Conservation (phyloP, 1,140 invertebrate genomes). For the Heliconius hermathena region DNA sequence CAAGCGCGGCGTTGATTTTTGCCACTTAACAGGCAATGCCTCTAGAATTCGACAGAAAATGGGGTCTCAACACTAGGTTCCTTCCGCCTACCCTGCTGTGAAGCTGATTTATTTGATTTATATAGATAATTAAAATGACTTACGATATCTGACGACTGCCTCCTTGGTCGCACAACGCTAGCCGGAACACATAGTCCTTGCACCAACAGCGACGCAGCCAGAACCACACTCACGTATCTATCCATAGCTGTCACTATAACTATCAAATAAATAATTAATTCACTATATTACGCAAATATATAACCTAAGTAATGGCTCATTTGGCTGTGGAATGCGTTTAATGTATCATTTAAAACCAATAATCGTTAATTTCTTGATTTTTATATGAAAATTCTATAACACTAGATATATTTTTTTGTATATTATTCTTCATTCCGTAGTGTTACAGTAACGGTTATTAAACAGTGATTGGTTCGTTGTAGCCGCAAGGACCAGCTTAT, state of each 20-base stretch:
- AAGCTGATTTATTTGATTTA: too few species aligned
- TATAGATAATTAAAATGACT: slow-evolving; percentile 35
- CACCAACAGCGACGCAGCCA: slow-evolving; percentile 46
- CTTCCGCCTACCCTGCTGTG: too few species aligned
- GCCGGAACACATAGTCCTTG: slow-evolving; percentile 51
- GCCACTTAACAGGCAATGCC: too few species aligned
- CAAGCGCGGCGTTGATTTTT: too few species aligned
- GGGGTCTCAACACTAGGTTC: too few species aligned
- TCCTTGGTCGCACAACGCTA: slow-evolving; percentile 25
- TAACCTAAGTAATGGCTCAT: slow-evolving; percentile 24
- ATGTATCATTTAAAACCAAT: slow-evolving; percentile 7
- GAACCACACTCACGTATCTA: slow-evolving; percentile 39
- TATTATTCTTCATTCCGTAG: background rate
- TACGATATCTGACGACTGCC: slow-evolving; percentile 45
- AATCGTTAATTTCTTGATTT: background rate
- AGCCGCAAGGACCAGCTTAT: slow-evolving; percentile 51
- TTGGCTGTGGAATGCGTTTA: slow-evolving; percentile 18
- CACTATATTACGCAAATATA: slow-evolving; percentile 23
- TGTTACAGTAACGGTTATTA: slow-evolving; percentile 40
- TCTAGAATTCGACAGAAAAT: too few species aligned
- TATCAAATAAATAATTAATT: slow-evolving; percentile 17
- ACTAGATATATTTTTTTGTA: background rate
- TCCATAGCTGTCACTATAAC: slow-evolving; percentile 47
- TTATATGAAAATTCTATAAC: background rate
- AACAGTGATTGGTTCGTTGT: slow-evolving; percentile 35